Evolutionary conservation across 2,888 invertebrate genomes (phyloP), one percentile per base, ranked within the genome.

Genomic region (Drosophila antonietae): DNA sequence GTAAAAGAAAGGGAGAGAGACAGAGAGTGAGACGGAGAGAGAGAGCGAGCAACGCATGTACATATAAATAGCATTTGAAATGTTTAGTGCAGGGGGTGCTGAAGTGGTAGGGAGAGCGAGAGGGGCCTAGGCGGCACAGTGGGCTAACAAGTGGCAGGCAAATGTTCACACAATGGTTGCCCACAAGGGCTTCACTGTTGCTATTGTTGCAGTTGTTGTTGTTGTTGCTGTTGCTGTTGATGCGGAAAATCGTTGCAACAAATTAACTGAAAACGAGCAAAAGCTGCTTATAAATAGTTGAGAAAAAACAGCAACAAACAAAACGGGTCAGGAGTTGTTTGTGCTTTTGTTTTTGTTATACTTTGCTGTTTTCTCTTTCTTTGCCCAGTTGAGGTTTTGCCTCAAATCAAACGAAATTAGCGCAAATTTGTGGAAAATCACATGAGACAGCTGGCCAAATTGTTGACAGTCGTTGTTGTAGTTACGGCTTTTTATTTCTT

Each of bases 241-340:
- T 83, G 86, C 86, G 86, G 88, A 85, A 87, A 90, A 88, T 86
- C 89, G 90, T 75, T 88, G 79, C 84, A 89, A 58, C 83, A 88
- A 90, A 88, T 86, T 88, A 79, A 83, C 84, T 73, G 83, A 79
- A 83, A 89, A 87, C 73, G 70, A 66, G 73, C 75, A 67, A 80
- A 80, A 65, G 75, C 75, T 51, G 74, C 83, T 78, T 86, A 88
- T 71, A 80, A 78, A 86, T 88, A 85, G 80, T 68, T 51, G 33
- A 28, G 55, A 70, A 59, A 53, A 57, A 74, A 58, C 31, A 41
- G 4, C 33, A 31, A 18, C 20, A 41, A 37, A 18, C 28, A 37
- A 83, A 88, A 80, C 73, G 52, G 84, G 84, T 88, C 84, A 84
- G 89, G 75, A 78, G 89, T 81, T 60, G 65, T 49, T 73, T 63